phyloP scores from a whole-genome alignment of 37 sponge, comb jelly and placozoan genomes.

The Dysidea cf. avara region DNA sequence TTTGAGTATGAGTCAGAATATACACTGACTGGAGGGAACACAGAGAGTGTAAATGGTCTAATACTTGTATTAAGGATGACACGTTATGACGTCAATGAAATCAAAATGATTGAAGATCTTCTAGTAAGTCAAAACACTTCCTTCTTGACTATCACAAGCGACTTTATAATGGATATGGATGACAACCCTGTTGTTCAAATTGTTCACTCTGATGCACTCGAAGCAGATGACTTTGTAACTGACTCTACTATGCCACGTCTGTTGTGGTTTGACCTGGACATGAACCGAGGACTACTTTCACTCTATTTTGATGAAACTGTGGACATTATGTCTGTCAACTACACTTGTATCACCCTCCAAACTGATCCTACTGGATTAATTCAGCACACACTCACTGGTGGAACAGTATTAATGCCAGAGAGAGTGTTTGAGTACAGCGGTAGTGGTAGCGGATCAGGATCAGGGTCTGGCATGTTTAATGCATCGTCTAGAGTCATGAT shows the following conservation, averaged over 20 bases:
- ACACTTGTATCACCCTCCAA: constrained; percentile 58
- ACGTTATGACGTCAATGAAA: constrained; percentile 67
- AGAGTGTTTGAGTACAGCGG: constrained; percentile 4
- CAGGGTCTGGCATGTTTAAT: not conserved
- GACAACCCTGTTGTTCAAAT: constrained; percentile 53
- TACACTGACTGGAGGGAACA: constrained; percentile 57
- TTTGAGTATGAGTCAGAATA: constrained; percentile 11
- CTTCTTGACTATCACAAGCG: constrained; percentile 43
- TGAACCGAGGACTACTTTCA: constrained; percentile 67
- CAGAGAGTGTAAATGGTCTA: constrained; percentile 57
- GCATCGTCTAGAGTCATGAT: constrained; percentile 10
- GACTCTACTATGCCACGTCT: constrained; percentile 58
- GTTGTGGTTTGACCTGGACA: constrained; percentile 80
- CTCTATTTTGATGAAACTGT: constrained; percentile 79
- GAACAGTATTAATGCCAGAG: constrained; percentile 48
- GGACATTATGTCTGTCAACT: constrained; percentile 61
- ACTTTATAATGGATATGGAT: constrained; percentile 69
- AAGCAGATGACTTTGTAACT: constrained; percentile 12
- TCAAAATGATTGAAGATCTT: constrained; percentile 65
- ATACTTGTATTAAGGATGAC: constrained; percentile 62
- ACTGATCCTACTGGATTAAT: constrained; percentile 33
- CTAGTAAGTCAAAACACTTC: constrained; percentile 37
- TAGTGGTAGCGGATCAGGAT: constrained; percentile 21
- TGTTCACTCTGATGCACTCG: constrained; percentile 11
- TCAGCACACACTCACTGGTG: constrained; percentile 53